Conservation (phyloP, 1,140 invertebrate genomes). For the Chymomyza costata region DNA sequence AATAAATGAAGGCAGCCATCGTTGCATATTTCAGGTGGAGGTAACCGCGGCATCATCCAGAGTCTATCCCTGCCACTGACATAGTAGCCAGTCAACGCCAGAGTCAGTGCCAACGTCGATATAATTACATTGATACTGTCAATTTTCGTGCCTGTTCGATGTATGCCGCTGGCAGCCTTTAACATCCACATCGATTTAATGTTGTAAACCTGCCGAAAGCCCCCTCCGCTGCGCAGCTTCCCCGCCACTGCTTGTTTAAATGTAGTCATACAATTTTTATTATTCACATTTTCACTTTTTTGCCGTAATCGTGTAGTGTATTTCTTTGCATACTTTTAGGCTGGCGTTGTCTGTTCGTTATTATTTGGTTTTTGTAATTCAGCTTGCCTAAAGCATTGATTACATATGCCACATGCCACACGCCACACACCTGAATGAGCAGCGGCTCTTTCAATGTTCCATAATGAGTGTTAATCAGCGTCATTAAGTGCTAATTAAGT, state of each 20-base stretch:
- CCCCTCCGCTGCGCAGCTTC: neutral
- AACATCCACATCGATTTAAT: constrained; percentile 4
- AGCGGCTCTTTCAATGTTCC: constrained; percentile 3
- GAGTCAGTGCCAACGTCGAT: constrained; percentile 45
- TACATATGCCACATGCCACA: constrained; percentile 41
- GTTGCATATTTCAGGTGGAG: constrained; percentile 72
- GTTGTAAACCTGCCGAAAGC: constrained; percentile 9
- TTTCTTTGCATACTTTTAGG: constrained; percentile 61
- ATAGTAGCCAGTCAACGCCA: constrained; percentile 1
- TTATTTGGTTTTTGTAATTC: constrained; percentile 71
- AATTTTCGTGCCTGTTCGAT: constrained; percentile 45
- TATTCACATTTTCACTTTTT: constrained; percentile 34
- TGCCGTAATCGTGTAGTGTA: no score
- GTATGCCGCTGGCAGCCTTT: constrained; percentile 34
- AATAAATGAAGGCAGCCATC: constrained; percentile 72
- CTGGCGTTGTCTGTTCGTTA: constrained; percentile 27
- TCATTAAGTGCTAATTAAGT: constrained; percentile 73
- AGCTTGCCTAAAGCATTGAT: constrained; percentile 61
- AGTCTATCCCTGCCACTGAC: neutral
- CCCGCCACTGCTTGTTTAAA: no score
- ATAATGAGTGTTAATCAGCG: constrained; percentile 71
- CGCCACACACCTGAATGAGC: constrained; percentile 24
- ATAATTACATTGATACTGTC: constrained; percentile 71
- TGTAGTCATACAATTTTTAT: constrained; percentile 30
- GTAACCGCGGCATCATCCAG: no score